Percentiles rank a stretch among this genome's conserved stretches.
Conservation (phyloP, 2,113 vertebrate genomes). For the Heloderma charlesbogerti region DNA sequence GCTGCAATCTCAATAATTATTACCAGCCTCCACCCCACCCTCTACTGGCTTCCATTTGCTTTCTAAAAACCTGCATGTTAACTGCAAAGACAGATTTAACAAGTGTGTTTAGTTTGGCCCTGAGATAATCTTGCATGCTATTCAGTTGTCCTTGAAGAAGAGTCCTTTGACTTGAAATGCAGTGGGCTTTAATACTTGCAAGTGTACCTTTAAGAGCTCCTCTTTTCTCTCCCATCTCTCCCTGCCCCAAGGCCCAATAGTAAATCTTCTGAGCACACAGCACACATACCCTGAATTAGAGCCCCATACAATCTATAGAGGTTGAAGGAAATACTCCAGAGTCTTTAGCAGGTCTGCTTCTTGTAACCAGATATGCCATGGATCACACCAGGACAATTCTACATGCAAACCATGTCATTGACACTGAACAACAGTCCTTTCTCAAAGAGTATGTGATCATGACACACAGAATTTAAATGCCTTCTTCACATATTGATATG, state of each 20-base stretch:
- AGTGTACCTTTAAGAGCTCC: not conserved
- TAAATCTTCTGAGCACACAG: not conserved
- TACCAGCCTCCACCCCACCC: too few relatives aligned
- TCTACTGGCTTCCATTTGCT: not conserved
- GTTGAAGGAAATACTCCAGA: not conserved
- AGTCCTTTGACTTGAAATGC: not conserved
- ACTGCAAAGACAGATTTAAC: not conserved
- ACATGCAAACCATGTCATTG: not conserved
- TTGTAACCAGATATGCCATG: not conserved
- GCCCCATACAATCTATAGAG: not conserved
- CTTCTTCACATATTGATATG: not conserved
- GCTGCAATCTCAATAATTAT: not conserved
- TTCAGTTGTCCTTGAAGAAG: not conserved
- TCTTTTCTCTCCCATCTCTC: not conserved
- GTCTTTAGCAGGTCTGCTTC: not conserved
- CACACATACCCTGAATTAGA: not conserved
- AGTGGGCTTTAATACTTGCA: not conserved
- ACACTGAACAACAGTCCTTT: not conserved
- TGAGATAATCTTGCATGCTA: not conserved
- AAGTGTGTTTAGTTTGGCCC: not conserved
- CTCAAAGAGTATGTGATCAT: too few relatives aligned
- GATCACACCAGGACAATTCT: not conserved
- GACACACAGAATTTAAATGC: too few relatives aligned
- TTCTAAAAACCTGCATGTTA: not conserved
- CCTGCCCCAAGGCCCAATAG: not conserved